phyloP scores from a whole-genome alignment of 2,888 invertebrate genomes.

The Agriotes lineatus region DNA sequence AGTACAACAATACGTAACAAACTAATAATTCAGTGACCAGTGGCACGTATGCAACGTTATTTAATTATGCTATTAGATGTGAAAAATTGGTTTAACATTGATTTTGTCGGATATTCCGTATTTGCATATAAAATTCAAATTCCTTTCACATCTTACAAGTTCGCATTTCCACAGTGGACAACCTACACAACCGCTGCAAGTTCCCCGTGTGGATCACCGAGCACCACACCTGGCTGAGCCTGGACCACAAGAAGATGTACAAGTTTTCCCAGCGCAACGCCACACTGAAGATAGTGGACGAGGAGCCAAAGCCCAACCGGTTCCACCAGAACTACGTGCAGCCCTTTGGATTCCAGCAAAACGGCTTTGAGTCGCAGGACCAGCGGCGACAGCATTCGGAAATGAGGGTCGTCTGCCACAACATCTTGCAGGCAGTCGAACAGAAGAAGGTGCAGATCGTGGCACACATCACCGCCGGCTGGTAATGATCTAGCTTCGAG shows the following conservation, averaged over 20 bases:
- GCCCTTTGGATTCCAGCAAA: conserved; percentile 58
- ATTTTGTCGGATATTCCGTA: no score
- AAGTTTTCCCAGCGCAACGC: conserved; percentile 82
- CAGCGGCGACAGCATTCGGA: conserved; percentile 65
- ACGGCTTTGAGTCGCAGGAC: conserved; percentile 62
- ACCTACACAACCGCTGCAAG: conserved; percentile 81
- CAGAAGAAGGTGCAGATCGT: conserved; percentile 76
- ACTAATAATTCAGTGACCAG: no score
- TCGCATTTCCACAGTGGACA: conserved; percentile 74
- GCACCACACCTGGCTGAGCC: conserved; percentile 84
- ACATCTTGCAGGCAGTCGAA: conserved; percentile 71
- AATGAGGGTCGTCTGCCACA: conserved; percentile 74
- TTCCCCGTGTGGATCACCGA: conserved; percentile 84
- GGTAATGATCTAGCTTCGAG: conserved; percentile 68
- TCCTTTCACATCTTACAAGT: neutral
- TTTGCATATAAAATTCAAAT: neutral
- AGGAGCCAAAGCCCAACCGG: conserved; percentile 55
- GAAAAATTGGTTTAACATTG: no score
- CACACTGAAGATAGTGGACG: conserved; percentile 69
- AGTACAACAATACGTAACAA: no score
- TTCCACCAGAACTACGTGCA: conserved; percentile 59
- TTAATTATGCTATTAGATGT: no score
- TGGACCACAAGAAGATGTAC: conserved; percentile 80
- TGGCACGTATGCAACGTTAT: no score
- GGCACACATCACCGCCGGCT: conserved; percentile 82